Base-by-base conservation (phyloP, 1,140 invertebrate species). In the Philotrypesis tridentata region DNA sequence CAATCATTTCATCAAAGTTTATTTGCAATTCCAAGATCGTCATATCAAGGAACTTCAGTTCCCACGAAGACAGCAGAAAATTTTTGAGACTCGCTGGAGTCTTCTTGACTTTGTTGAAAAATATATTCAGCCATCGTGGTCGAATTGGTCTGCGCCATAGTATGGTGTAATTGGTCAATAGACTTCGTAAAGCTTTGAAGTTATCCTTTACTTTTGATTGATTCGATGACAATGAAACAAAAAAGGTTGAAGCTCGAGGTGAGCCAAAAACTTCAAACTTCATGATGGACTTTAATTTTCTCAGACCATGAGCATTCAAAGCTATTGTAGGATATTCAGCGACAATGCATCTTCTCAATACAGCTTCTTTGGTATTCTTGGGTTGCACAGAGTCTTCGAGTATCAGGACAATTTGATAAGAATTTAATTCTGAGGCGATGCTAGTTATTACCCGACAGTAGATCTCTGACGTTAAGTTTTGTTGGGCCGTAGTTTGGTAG, bases 1-100 rank as follows among this genome's bases (percentile, higher is more conserved):
- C 7, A 14, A 65, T 27, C 0, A 4, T 5, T n/a, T 7, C 17
- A 6, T 65, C 9, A 0, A 0, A n/a, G 17, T 25, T 33, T 9
- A 37, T 40, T n/a, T n/a, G n/a, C 1, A 73, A 0, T 14, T 78
- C 40, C 2, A 84, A 14, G 1, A 83, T 61, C 37, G 25, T 68
- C 11, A 61, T 21, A 7, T 83, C 40, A 2, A 83, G 33, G 3
- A 80, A 14, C 0, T 33, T 40, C 0, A 27, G 23, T 0, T n/a
- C 2, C 79, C 82, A 83, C 14, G 60, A 27, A 21, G 27, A 0
- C 17, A 6, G 65, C 2, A 67, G 48, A 5, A 55, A 55, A 6
- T 4, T 17, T 55, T 55, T 6, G 5, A 55, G 21, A 55, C 21
- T 55, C 6, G 21, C 0, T n/a, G 48, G 21, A 0, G 21, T 4